Evolutionary conservation across 2,797 vertebrate genomes (phyloP).

Genomic region (Salmo trutta): DNA sequence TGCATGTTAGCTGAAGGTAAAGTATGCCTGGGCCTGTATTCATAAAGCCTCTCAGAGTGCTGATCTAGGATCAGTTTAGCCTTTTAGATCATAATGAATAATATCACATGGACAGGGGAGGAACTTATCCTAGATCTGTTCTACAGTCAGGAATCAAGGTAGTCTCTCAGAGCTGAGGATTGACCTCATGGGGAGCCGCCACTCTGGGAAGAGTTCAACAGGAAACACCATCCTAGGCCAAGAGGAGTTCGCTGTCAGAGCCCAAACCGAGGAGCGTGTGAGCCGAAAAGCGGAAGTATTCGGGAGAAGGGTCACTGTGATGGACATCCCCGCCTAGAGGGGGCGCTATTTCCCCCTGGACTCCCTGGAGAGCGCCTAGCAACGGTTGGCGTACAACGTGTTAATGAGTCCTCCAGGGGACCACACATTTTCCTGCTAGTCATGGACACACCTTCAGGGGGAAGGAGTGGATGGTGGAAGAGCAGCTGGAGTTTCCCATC

Average conservation of each 20-base stretch:
- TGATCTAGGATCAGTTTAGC: background rate
- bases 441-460: background rate
- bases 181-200: background rate
- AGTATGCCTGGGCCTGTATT: too few species aligned
- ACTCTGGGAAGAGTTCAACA: background rate
- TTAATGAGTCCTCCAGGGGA: background rate
- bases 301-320: constrained; percentile 3
- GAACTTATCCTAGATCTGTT: background rate
- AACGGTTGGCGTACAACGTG: background rate
- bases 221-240: background rate
- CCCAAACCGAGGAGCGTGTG: background rate
- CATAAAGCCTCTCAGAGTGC: too few species aligned
- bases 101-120: background rate
- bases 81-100: background rate
- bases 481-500: constrained; percentile 1
- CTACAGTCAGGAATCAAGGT: background rate
- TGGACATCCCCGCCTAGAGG: constrained; percentile 5
- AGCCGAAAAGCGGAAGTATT: background rate
- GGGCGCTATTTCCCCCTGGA: background rate
- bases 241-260: background rate
- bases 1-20: too few species aligned
- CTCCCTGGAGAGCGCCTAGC: background rate
- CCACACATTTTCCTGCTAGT: background rate
- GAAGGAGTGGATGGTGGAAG: constrained; percentile 9
- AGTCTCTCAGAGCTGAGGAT: background rate